Evolutionary conservation across 2,888 invertebrate genomes (phyloP), one percentile per base, ranked within the genome.

Genomic region (Leucophenga maculata): DNA sequence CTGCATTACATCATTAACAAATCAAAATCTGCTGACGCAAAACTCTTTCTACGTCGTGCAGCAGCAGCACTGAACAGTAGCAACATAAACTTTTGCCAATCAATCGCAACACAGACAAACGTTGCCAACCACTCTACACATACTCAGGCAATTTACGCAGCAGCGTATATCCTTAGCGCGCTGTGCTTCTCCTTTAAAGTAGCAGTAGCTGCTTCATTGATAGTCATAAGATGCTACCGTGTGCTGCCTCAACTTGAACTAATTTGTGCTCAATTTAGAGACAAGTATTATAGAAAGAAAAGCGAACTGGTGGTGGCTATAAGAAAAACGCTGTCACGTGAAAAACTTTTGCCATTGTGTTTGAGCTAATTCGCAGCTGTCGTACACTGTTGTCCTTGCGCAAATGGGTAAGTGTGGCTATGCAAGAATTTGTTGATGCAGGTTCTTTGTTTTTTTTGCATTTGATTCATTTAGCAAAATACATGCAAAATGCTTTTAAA

Each of bases 181-280:
- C 26, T 26, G 3, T 26, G 26, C 4, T 26, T 26, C 4, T 26
- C 4, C 26, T 26, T 3, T 26, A 26, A 4, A 26, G 26, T 50
- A 16, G 65, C 57, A 59, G 59, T 9, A 39, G 6, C 59, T 26
- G 68, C 70, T 82, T 81, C 80, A 81, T 81, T 81, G 82, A 78
- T 78, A 81, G 82, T 81, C 80, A 82, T 81, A 82, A 81, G 79
- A 81, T 79, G 80, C 18, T n/a, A 22, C 79, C n/a, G n/a, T 72
- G 73, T 75, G 80, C 78, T 60, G 74, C 65, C 77, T 73, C 78
- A 80, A 80, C 80, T 80, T 77, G 74, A 75, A 76, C 80, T 81
- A 81, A 80, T 80, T 80, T 80, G 76, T 75, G 77, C 74, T 71
- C 80, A 81, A 81, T 78, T 80, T 81, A 74, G 72, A 72, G 52